Percentiles rank a stretch among this genome's conserved stretches.
phyloP scores from a whole-genome alignment of 1,140 invertebrate species.

The Hestina assimilis region DNA sequence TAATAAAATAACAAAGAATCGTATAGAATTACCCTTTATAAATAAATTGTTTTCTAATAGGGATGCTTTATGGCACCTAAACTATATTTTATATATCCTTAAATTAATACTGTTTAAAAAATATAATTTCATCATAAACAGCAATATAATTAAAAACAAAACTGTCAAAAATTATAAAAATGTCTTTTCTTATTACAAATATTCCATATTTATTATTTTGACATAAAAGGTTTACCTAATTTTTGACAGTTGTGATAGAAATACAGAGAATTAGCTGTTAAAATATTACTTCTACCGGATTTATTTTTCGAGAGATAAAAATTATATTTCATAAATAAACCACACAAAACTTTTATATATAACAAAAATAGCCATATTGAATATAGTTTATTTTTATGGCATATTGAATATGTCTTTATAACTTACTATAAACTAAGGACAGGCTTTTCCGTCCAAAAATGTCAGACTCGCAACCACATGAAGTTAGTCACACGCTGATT shows the following conservation, averaged over 20 bases:
- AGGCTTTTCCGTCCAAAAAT: too few relatives aligned
- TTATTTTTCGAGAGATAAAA: too few relatives aligned
- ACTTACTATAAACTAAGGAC: too few relatives aligned
- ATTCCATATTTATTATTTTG: not conserved
- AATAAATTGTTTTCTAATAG: not conserved
- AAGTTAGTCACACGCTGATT: too few relatives aligned
- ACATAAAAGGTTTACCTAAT: not conserved
- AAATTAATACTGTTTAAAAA: constrained; percentile 13
- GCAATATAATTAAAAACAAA: not conserved
- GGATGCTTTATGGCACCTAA: constrained; percentile 17
- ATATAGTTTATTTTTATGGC: too few relatives aligned
- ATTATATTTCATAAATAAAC: too few relatives aligned
- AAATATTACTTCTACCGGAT: too few relatives aligned
- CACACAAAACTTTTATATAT: too few relatives aligned
- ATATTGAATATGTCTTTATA: too few relatives aligned
- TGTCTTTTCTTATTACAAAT: too few relatives aligned
- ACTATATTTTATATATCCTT: constrained; percentile 5
- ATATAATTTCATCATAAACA: not conserved
- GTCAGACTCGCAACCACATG: too few relatives aligned
- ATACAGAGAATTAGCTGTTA: not conserved
- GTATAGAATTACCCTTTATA: not conserved
- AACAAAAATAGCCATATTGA: too few relatives aligned
- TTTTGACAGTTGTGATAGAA: not conserved
- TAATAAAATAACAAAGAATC: not conserved
- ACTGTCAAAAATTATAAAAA: not conserved